Percentiles rank a stretch among this genome's conserved stretches.
Conservation (phyloP, 2,888 invertebrate species). For the Euzophera pinguis region DNA sequence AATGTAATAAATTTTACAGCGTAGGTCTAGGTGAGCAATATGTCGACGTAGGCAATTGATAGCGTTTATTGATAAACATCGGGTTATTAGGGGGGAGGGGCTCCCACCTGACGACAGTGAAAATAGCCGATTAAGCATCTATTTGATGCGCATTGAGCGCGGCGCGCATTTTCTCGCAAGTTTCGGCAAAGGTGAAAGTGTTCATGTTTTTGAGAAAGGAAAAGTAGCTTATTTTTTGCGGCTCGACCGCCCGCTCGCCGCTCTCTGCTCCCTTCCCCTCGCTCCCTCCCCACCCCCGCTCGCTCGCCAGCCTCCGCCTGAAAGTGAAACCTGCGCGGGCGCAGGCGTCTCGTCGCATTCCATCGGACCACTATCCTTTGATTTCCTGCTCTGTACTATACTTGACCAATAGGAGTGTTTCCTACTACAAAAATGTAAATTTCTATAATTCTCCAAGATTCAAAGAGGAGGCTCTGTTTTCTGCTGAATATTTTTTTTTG, state of each 20-base stretch:
- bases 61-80: conserved; percentile 1
- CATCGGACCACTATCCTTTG: conserved; percentile 29
- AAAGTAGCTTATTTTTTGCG: conserved; percentile 73
- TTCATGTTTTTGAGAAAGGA: conserved; percentile 74
- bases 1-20: background rate
- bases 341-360: background rate
- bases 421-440: background rate
- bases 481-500: too few relatives aligned
- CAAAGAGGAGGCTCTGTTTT: too few relatives aligned
- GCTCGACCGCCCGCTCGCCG: conserved; percentile 51
- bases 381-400: conserved; percentile 13
- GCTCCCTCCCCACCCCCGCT: conserved; percentile 16
- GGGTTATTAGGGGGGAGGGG: background rate
- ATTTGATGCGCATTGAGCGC: conserved; percentile 35
- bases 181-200: conserved; percentile 73
- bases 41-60: background rate
- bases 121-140: conserved; percentile 33
- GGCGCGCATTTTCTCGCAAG: conserved; percentile 47
- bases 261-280: conserved; percentile 19
- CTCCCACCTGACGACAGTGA: conserved; percentile 29
- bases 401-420: background rate
- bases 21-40: conserved; percentile 4
- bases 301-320: conserved; percentile 28
- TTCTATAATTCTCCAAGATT: background rate
- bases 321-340: conserved; percentile 59